Base-by-base conservation (phyloP, 2,113 vertebrate genomes). In the Ramphastos sulfuratus region DNA sequence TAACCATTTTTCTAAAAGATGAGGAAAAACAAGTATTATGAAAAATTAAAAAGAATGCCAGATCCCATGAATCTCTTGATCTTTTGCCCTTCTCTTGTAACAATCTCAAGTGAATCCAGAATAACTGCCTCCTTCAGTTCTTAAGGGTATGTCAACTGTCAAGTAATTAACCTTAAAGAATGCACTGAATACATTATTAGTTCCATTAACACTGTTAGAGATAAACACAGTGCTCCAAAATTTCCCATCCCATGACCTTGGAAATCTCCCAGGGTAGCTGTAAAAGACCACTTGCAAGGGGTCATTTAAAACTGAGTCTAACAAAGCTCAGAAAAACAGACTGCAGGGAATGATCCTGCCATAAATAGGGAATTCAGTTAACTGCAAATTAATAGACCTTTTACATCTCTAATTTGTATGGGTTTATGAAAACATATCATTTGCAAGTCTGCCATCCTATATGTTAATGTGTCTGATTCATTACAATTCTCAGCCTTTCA, bases 111-210 rank as follows among this genome's bases (percentile, higher is more conserved):
- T 42, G 72, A 87, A 72, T 83, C 64, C 69, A 70, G 61, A 89
- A 39, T 30, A 87, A 64, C 25, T 54, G 7, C 23, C 39, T 82
- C 54, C 15, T 91, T 79, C 25, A 72, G 35, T 85, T 86, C 77
- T 83, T 74, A 71, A 61, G 50, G 61, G 6, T 33, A 76, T 10
- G 1, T 48, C 84, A 87, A 39, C 75, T 82, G 58, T 24, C n/a
- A 16, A 92, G 23, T 27, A 85, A 85, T 80, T 73, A 90, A 55
- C 64, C 63, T 87, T 83, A 80, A 90, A 69, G 63, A 92, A 85
- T 9, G 28, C 16, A 72, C 13, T 30, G 67, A 84, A 78, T 82
- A 87, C 15, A 54, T 82, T 89, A 72, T 65, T 85, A 84, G 50
- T 82, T 37, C 59, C 25, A 69, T 89, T 89, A 87, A 58, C n/a